Evolutionary conservation across 1,140 invertebrate genomes (phyloP), one percentile per base, ranked within the genome.

Genomic region (Bombus cullumanus): DNA sequence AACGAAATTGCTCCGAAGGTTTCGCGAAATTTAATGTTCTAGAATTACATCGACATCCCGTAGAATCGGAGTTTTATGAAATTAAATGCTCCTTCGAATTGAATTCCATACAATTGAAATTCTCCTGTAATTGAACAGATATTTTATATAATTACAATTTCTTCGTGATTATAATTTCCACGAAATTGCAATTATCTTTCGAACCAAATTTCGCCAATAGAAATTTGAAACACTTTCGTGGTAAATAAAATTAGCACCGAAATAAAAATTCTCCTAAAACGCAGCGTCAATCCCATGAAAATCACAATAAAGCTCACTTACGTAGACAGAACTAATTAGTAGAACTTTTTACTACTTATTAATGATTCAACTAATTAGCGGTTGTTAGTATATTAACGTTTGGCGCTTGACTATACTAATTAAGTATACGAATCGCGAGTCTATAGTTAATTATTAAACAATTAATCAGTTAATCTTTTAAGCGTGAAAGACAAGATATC

Each of bases 401-500:
- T 18, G 31, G 13, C 31, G 39, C 12, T 68, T 37, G 12, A 34
- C 6, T n/a, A 18, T 18, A 66, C 59, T 39, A 43, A 66, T 39
- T 64, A 68, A 34, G 6, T 25, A 10, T 8, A 12, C 12, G 1
- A 79, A 41, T 15, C 1, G 18, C 25, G 6, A 34, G n/a, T 37
- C 22, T 34, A 6, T 22, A 18, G 22, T n/a, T 66, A 66, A 79
- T 66, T 66, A 79, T 68, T 79, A 68, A 68, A 68, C 31, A 68
- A 62, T 79, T 79, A 64, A 64, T 78, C 76, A 28, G 31, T 43
- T 66, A 78, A 31, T n/a, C n/a, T 59, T 9, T 64, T 62, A 15
- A 79, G 62, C 59, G n/a, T 47, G 62, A 68, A 66, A 78, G 37
- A 78, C 53, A 39, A n/a, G 47, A 39, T 78, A 78, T 64, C 59